Evolutionary conservation across 2,113 vertebrate genomes (phyloP), one percentile per base, ranked within the genome.

Genomic region (Pituophis catenifer): DNA sequence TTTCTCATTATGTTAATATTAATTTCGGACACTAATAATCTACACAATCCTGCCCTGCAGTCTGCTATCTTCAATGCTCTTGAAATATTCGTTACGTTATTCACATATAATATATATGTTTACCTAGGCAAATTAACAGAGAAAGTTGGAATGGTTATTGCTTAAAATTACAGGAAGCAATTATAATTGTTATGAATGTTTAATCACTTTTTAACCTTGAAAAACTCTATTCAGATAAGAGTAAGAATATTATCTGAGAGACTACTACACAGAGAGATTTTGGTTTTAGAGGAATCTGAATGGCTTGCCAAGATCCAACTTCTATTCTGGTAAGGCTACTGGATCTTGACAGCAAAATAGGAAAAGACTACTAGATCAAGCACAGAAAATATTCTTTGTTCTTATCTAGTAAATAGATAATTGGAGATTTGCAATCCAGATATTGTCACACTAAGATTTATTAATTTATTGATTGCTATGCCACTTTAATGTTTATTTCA

Each of bases 111-210:
- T 55, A 52, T 75, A 3, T 75, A 87, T 8, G 19, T 50, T 91
- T 33, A 92, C 13, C 9, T 88, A 26, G 50, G 53, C 54, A 91
- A 91, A 58, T 9, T 54, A 70, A 55, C 53, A 89, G 38, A 87
- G 55, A 89, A n/a, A 3, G 1, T 50, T 5, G 52, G 53, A 89
- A 89, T 54, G 52, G 38, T 10, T 85, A 50, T 93, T 21, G 17
- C 29, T 48, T 88, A 92, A 86, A 1, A 59, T 54, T 93, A 90
- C 92, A 86, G 92, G 88, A 23, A 38, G 50, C 58, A 92, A 94
- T 87, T 86, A 59, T 81, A 65, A 65, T 55, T 93, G 90, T 94
- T 91, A 93, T 90, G 11, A 44, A 94, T 58, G 38, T 94, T 93
- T 95, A 44, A 59, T 54, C 95, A 65, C 62, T 85, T 29, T 54